Evolutionary conservation across 2,113 vertebrate species (phyloP).

Genomic region (Helogale parvula): DNA sequence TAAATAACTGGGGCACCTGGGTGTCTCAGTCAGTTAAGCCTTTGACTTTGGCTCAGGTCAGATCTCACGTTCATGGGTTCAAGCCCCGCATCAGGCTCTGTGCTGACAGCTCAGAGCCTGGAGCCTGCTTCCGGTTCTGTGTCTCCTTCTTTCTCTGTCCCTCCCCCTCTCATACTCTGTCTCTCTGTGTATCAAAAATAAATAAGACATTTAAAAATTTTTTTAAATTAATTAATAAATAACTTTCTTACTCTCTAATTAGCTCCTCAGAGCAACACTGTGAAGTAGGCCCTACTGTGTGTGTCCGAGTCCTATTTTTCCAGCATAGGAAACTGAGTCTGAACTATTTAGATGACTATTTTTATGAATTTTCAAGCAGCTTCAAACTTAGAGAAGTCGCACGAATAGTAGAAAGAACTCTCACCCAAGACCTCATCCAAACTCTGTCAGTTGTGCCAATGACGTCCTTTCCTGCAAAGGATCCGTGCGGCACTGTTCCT

Average conservation of each 20-base stretch:
- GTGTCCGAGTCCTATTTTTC: background rate
- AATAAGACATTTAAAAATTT: no score
- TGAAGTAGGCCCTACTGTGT: background rate
- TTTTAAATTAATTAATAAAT: background rate
- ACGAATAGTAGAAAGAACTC: background rate
- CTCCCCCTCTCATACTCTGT: no score
- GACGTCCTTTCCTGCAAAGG: background rate
- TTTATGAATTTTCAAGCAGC: background rate
- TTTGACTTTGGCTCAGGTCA: no score
- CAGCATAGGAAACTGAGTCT: background rate
- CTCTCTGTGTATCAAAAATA: no score
- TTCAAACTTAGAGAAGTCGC: background rate
- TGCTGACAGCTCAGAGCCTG: no score
- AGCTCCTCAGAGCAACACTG: background rate
- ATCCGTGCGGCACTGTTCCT: fast-evolving
- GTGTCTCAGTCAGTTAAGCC: no score
- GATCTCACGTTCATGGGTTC: no score
- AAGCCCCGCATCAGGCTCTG: no score
- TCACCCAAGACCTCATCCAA: background rate
- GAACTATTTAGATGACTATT: background rate
- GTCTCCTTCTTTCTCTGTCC: no score
- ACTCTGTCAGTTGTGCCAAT: background rate
- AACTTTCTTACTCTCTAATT: background rate
- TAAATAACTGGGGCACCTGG: no score
- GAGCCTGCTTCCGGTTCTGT: no score